phyloP scores from a whole-genome alignment of 2,113 vertebrate species.

The Dasyornis broadbenti region DNA sequence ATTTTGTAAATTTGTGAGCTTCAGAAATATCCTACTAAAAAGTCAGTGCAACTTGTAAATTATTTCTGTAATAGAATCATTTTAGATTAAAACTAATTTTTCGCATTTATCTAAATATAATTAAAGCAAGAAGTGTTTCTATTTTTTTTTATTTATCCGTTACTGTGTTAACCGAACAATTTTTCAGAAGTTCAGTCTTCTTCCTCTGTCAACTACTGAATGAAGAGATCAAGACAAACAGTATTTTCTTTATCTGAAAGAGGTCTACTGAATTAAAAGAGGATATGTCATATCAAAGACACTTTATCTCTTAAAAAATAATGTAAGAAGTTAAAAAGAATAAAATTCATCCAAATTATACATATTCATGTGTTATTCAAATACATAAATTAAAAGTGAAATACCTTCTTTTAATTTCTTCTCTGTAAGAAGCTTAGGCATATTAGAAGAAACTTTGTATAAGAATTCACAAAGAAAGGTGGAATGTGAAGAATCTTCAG shows the following conservation, averaged over 20 bases:
- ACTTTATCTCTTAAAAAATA: neutral
- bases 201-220: neutral
- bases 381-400: neutral
- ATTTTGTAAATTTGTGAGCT: neutral
- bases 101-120: neutral
- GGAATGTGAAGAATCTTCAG: constrained; percentile 66
- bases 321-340: neutral
- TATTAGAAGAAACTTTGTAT: constrained; percentile 78
- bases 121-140: neutral
- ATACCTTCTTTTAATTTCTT: constrained; percentile 87
- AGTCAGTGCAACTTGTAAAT: neutral
- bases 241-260: neutral
- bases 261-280: neutral
- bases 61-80: neutral
- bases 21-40: neutral
- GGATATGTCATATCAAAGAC: neutral
- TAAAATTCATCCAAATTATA: neutral
- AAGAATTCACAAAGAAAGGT: constrained; percentile 90
- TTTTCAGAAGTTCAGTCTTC: neutral
- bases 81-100: neutral
- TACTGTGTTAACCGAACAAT: neutral
- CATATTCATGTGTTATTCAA: neutral
- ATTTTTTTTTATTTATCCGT: neutral
- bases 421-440: constrained; percentile 74
- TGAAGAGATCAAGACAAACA: neutral